phyloP scores from a whole-genome alignment of 1,140 invertebrate genomes.

The Lepidurus couesii region DNA sequence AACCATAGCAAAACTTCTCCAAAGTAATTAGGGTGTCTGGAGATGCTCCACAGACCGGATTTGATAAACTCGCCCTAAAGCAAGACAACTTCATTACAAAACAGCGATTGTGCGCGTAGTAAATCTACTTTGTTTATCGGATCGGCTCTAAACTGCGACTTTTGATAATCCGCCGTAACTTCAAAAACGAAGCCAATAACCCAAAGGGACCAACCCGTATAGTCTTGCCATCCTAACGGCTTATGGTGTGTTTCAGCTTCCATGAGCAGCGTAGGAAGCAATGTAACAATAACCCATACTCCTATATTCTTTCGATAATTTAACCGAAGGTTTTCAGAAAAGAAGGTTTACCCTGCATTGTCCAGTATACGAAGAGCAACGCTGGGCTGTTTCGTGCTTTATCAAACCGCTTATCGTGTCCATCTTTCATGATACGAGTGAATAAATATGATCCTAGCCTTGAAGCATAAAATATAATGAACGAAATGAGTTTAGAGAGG shows the following conservation, averaged over 20 bases:
- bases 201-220: conserved; percentile 75
- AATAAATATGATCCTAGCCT: conserved; percentile 47
- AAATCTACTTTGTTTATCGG: conserved; percentile 76
- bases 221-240: conserved; percentile 50
- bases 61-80: conserved; percentile 41
- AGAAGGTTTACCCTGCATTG: conserved; percentile 43
- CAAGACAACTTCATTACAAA: not conserved
- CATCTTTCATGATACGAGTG: conserved; percentile 44
- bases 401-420: conserved; percentile 45
- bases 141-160: conserved; percentile 81
- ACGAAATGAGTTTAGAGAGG: not conserved
- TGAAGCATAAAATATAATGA: conserved; percentile 32
- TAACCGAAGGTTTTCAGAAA: not conserved
- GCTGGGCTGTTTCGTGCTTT: conserved; percentile 42
- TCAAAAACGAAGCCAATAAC: conserved; percentile 75
- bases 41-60: conserved; percentile 77
- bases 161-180: conserved; percentile 84
- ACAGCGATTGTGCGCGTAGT: not conserved
- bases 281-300: conserved; percentile 43
- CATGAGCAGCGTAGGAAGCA: conserved; percentile 46
- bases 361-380: conserved; percentile 45
- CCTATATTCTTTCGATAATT: conserved; percentile 31
- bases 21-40: conserved; percentile 91
- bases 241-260: conserved; percentile 35
- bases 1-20: conserved; percentile 91